phyloP scores from a whole-genome alignment of 2,797 vertebrate genomes.

The Gadopsis bispinosus region DNA sequence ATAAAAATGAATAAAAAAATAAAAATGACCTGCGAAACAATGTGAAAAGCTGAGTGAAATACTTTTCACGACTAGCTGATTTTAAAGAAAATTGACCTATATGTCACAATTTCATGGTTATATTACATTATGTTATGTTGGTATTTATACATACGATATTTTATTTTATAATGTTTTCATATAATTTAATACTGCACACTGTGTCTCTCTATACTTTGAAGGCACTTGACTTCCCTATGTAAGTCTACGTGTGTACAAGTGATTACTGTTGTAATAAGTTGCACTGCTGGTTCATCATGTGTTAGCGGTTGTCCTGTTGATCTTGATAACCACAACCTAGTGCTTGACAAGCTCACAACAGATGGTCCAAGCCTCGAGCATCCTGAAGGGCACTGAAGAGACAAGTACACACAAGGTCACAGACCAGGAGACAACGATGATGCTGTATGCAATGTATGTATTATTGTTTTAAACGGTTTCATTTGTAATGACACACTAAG shows the following conservation, averaged over 20 bases:
- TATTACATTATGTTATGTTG: not conserved
- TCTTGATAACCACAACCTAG: not conserved
- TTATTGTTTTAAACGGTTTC: not conserved
- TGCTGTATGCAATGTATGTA: not conserved
- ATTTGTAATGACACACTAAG: constrained; percentile 3
- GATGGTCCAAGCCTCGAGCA: not conserved
- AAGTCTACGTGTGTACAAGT: too few species aligned
- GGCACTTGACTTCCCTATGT: not conserved
- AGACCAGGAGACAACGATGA: not conserved
- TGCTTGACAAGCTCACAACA: constrained; percentile 9
- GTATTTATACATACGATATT: not conserved
- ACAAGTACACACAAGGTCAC: not conserved
- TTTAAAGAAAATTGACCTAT: not conserved
- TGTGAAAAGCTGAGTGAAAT: not conserved
- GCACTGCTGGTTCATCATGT: not conserved
- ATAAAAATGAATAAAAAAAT: not conserved
- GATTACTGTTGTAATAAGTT: not conserved
- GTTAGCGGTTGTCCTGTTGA: not conserved
- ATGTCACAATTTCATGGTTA: not conserved
- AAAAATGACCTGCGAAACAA: not conserved
- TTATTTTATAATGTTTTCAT: not conserved
- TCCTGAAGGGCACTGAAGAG: not conserved
- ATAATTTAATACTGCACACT: not conserved
- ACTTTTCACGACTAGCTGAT: not conserved
- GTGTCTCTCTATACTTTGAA: not conserved